Evolutionary conservation across 1,140 invertebrate species (phyloP), one percentile per base, ranked within the genome.

Genomic region (Eurosta solidaginis): DNA sequence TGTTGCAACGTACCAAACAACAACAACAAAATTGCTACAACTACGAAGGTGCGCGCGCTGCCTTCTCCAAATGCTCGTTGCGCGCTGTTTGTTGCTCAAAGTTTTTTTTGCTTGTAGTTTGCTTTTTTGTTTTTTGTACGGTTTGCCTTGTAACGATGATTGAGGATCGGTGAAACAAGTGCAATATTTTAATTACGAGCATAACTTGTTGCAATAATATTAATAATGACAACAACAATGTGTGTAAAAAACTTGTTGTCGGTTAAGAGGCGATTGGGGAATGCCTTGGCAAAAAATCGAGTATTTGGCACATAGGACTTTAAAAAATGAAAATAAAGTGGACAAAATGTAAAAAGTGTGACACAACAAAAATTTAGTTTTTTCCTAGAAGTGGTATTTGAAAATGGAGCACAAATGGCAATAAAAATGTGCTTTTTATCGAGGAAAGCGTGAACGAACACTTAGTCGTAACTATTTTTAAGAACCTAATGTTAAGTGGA

Each of bases 121-220:
- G 22, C 12, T 29, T 54, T 10, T 29, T 29, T 40, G 33, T n/a
- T n/a, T n/a, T n/a, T n/a, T n/a, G n/a, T n/a, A n/a, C n/a, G n/a
- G n/a, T n/a, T n/a, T n/a, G n/a, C n/a, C 36, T 68, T 36, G 33
- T 36, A 5, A n/a, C 59, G 47, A 76, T 50, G 49, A 76, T 36
- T 50, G 45, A 76, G 47, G 45, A 76, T 59, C 59, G 50, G 45
- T 25, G 47, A 78, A 79, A 76, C 84, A 83, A 86, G 84, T 86
- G 84, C 82, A 86, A 84, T 84, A 84, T 86, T 86, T 84, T 84
- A 84, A 86, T 84, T 85, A 84, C 80, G 79, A 52, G 50, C 36
- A 47, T 36, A 74, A 50, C 25, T 77, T 80, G 79, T 78, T 77
- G 73, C 73, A 75, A 27, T 47, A 76, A 12, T 47, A 78, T 78